phyloP scores from a whole-genome alignment of 2,113 vertebrate species.

The Cebidichthys violaceus region DNA sequence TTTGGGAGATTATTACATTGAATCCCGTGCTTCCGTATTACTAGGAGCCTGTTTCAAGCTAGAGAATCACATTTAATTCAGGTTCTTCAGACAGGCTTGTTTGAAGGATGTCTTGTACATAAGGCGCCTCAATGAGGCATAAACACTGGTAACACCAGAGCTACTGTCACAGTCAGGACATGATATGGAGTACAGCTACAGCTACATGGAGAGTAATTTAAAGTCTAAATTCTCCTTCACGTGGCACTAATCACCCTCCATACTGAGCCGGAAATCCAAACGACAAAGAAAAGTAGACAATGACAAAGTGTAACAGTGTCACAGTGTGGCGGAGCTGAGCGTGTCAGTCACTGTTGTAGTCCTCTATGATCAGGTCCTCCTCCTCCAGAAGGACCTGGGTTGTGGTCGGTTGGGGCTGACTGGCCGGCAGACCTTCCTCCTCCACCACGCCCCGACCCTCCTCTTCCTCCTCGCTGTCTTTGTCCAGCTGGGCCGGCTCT shows the following conservation, averaged over 20 bases:
- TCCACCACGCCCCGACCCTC: slow-evolving; percentile 70
- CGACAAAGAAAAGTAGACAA: background rate
- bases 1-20: background rate
- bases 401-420: slow-evolving; percentile 87
- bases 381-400: slow-evolving; percentile 83
- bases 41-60: background rate
- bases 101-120: background rate
- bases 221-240: background rate
- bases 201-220: background rate
- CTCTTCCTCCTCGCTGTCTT: slow-evolving; percentile 76
- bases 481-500: slow-evolving; percentile 83
- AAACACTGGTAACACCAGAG: background rate
- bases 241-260: background rate
- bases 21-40: background rate
- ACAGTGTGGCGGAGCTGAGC: background rate
- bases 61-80: slow-evolving; percentile 5
- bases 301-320: background rate
- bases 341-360: slow-evolving; percentile 88
- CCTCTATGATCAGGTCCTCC: slow-evolving; percentile 89
- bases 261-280: background rate
- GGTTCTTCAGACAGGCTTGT: background rate
- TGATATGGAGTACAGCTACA: background rate
- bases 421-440: slow-evolving; percentile 83
- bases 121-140: background rate
- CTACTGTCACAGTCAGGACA: background rate